These are phyloP conservation scores for Danio choprae DNA, from an alignment of 2,797 vertebrate genomes.

Conservation along the genomic window DNA sequence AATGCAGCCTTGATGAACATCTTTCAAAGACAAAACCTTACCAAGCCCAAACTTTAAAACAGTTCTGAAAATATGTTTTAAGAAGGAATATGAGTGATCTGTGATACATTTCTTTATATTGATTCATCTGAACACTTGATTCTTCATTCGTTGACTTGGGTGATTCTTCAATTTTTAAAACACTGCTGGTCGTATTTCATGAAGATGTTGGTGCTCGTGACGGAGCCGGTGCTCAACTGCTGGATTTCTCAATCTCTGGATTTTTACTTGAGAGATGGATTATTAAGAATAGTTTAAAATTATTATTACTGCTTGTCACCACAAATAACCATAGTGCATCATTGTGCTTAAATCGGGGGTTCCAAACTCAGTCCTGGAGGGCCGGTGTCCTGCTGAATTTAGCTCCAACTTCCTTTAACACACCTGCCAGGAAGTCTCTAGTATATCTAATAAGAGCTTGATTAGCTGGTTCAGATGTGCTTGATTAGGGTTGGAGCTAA, in stretches of 20 bases:
- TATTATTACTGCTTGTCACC: background rate
- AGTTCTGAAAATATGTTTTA: background rate
- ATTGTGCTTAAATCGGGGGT: too few species aligned
- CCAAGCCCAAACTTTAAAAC: background rate
- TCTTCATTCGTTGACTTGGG: slow-evolving; percentile 25
- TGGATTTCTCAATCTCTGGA: background rate
- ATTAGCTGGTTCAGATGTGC: too few species aligned
- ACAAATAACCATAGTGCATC: background rate
- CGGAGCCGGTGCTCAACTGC: background rate
- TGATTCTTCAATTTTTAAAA: slow-evolving; percentile 38
- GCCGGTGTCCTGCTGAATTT: too few species aligned
- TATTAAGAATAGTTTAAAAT: background rate
- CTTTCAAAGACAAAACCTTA: background rate
- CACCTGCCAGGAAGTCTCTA: too few species aligned
- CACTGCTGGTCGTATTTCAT: slow-evolving; percentile 30
- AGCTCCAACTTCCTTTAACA: too few species aligned
- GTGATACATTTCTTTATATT: background rate
- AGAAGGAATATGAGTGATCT: background rate
- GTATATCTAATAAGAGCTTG: too few species aligned
- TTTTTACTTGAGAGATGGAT: background rate
- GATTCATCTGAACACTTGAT: background rate
- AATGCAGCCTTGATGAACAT: background rate
- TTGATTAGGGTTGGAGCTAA: too few species aligned
- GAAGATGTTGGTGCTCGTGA: background rate
- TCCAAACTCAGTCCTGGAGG: too few species aligned